Percentiles rank a stretch among this genome's conserved stretches.
phyloP scores from a whole-genome alignment of 2,113 vertebrate species.

The Circaetus gallicus region DNA sequence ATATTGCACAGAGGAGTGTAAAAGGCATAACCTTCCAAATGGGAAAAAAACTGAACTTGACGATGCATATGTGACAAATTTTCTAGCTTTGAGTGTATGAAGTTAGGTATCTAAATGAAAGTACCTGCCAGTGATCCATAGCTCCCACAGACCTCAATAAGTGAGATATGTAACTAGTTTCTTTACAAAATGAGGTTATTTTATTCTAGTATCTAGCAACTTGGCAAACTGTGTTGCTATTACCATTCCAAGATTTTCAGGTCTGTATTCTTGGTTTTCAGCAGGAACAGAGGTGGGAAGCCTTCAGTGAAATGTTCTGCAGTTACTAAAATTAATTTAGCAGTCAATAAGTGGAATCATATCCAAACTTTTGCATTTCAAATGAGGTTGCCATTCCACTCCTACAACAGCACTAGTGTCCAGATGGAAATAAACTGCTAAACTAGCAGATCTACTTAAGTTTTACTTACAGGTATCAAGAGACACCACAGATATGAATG shows the following conservation, averaged over 20 bases:
- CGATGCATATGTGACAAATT: neutral
- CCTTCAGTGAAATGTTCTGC: neutral
- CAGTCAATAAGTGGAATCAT: neutral
- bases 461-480: neutral
- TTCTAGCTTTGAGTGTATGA: neutral
- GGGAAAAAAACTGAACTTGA: neutral
- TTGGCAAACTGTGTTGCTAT: neutral
- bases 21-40: neutral
- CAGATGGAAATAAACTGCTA: neutral
- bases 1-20: neutral
- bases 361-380: neutral
- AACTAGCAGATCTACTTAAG: neutral
- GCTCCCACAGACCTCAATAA: neutral
- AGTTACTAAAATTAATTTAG: slow-evolving; percentile 12
- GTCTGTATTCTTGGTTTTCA: slow-evolving; percentile 4
- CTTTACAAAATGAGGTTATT: neutral
- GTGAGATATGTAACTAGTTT: neutral
- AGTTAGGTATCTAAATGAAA: neutral
- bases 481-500: neutral
- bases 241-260: slow-evolving; percentile 6
- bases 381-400: neutral
- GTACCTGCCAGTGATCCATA: neutral
- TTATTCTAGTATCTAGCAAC: neutral
- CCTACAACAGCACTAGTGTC: neutral
- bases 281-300: slow-evolving; percentile 24